phyloP scores from a whole-genome alignment of 2,888 invertebrate genomes.

The Lumbricus terrestris region DNA sequence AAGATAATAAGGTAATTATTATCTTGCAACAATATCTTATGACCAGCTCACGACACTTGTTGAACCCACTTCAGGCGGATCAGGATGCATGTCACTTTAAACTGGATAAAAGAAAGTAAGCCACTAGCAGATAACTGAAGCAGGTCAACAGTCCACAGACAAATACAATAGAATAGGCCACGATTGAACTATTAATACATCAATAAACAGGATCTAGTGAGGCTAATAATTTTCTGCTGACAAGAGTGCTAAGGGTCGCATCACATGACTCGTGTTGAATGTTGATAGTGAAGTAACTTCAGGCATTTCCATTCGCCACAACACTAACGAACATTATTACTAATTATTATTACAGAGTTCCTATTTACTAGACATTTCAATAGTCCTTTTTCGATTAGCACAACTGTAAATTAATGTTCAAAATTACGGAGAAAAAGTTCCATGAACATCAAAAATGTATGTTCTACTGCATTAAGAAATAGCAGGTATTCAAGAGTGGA shows the following conservation, averaged over 20 bases:
- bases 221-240: neutral
- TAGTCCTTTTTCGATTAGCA: too few relatives aligned
- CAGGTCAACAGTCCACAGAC: neutral
- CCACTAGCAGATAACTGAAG: neutral
- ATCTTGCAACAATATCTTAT: neutral
- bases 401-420: too few relatives aligned
- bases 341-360: too few relatives aligned
- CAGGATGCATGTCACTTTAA: neutral
- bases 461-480: too few relatives aligned
- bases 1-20: neutral
- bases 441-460: too few relatives aligned
- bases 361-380: too few relatives aligned
- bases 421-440: too few relatives aligned
- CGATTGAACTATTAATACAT: neutral
- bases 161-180: neutral
- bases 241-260: neutral
- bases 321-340: too few relatives aligned
- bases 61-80: neutral
- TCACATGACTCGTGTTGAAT: too few relatives aligned
- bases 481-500: too few relatives aligned
- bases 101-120: neutral
- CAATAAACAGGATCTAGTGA: neutral
- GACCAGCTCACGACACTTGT: neutral
- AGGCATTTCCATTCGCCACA: too few relatives aligned
- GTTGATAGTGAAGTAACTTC: too few relatives aligned